Conservation (phyloP, 2,113 vertebrate genomes). For the Dolichallabes microphthalmus region DNA sequence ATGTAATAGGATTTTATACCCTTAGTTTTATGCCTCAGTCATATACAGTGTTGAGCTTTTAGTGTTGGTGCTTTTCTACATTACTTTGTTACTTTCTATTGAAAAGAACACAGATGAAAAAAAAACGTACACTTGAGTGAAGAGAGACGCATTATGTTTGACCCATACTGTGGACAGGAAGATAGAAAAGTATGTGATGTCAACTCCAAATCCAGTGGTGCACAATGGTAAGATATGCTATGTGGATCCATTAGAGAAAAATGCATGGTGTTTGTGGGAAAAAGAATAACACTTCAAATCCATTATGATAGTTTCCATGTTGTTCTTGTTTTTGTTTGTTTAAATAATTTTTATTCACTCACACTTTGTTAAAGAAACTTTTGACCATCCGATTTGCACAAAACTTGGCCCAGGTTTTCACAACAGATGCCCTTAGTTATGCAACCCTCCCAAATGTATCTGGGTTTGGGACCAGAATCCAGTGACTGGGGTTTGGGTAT, state of each 20-base stretch:
- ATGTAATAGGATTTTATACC: not conserved
- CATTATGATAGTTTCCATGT: not conserved
- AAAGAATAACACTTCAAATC: slow-evolving; percentile 12
- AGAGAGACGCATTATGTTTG: not conserved
- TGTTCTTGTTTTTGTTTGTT: no score
- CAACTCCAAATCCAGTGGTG: not conserved
- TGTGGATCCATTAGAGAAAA: not conserved
- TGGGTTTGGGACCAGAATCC: no score
- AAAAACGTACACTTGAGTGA: not conserved
- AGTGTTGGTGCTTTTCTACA: not conserved
- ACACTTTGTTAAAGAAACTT: not conserved
- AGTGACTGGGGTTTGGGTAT: no score
- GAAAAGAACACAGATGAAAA: not conserved
- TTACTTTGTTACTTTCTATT: not conserved
- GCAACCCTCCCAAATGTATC: no score
- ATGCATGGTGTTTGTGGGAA: not conserved
- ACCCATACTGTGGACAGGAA: not conserved
- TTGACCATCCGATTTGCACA: no score
- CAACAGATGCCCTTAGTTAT: no score
- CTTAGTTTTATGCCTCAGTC: not conserved
- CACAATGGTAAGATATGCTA: not conserved
- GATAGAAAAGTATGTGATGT: not conserved
- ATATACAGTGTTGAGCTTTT: not conserved
- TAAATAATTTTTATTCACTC: not conserved
- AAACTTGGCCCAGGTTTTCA: no score